A percentile compares a stretch with the other conserved stretches of the same genome.
Evolutionary conservation across 2,888 invertebrate genomes (phyloP).

Genomic region (Drosophila lutescens): DNA sequence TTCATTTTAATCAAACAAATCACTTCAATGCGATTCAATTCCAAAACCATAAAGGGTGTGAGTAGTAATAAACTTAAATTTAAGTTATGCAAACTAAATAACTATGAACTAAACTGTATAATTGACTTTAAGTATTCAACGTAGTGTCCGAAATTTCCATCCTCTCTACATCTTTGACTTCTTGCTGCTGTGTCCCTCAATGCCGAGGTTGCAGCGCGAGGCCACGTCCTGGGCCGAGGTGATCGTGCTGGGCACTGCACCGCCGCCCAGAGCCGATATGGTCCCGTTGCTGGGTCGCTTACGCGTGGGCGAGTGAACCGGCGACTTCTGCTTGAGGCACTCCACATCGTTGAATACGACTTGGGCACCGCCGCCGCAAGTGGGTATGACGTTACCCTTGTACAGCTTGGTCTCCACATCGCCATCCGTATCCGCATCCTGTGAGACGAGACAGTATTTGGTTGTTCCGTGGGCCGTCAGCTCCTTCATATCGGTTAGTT

Average conservation of each 20-base stretch:
- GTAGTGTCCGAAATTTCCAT: neutral
- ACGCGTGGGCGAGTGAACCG: constrained; percentile 85
- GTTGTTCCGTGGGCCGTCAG: constrained; percentile 89
- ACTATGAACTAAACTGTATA: constrained; percentile 15
- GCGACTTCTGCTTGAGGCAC: constrained; percentile 92
- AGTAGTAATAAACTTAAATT: constrained; percentile 31
- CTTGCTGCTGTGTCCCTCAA: constrained; percentile 84
- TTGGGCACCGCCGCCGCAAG: constrained; percentile 97
- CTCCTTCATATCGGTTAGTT: constrained; percentile 91
- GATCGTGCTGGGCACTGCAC: constrained; percentile 60
- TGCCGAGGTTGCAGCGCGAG: constrained; percentile 83
- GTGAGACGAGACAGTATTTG: constrained; percentile 96
- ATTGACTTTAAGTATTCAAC: constrained; percentile 11
- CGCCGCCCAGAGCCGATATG: constrained; percentile 58
- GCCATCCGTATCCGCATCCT: constrained; percentile 95
- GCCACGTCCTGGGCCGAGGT: constrained; percentile 78
- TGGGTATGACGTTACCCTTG: constrained; percentile 97
- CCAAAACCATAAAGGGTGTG: constrained; percentile 12
- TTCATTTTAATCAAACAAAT: constrained; percentile 47
- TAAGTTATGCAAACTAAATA: constrained; percentile 18
- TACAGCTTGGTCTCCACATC: constrained; percentile 96
- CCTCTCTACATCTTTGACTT: constrained; percentile 79
- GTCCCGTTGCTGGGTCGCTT: constrained; percentile 82
- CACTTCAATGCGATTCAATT: constrained; percentile 60
- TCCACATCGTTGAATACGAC: constrained; percentile 98